Base-by-base conservation (phyloP, 1,140 invertebrate species). In the Pectinophora gossypiella region DNA sequence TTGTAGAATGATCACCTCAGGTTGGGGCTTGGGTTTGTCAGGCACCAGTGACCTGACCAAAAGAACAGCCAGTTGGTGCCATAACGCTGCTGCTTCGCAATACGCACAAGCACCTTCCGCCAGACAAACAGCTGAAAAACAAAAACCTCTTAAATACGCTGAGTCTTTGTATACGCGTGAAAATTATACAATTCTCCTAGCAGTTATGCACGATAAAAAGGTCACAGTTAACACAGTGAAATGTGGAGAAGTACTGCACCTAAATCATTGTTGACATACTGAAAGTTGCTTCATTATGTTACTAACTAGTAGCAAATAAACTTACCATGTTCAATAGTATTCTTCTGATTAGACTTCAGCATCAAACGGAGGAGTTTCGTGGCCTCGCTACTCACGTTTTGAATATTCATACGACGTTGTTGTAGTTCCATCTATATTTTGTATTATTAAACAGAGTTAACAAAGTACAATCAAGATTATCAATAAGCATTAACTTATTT, bases 381-480 rank as follows among this genome's bases (percentile, higher is more conserved):
- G 5, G 84, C 83, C 13, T 87, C 81, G 45, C 80, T 84, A 67
- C 80, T 84, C 3, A 87, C 81, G 22, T 64, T 78, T 56, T 77
- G 72, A 13, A 76, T 75, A 51, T 79, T 83, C 13, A 90, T 89
- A 67, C 98, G 94, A 54, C 92, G 91, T 52, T 95, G 94, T 88
- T 99, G 97, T 1, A 99, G 88, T 74, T 99, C 96, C 92, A 99
- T 93, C 94, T 96, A 55, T 3, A 7, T n/a, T n/a, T n/a, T n/a
- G n/a, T n/a, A n/a, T n/a, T n/a, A n/a, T n/a, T n/a, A n/a, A n/a
- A n/a, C n/a, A n/a, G n/a, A n/a, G n/a, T n/a, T n/a, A n/a, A n/a
- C n/a, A 16, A 58, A 38, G 9, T 45, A 40, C n/a, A 36, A 42
- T 20, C 57, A 22, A 43, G 16, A 50, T 36, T 50, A 36, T 43